A percentile compares a stretch with the other conserved stretches of the same genome.
Conservation (phyloP, 2,113 vertebrate genomes). For the Bambusicola thoracicus region DNA sequence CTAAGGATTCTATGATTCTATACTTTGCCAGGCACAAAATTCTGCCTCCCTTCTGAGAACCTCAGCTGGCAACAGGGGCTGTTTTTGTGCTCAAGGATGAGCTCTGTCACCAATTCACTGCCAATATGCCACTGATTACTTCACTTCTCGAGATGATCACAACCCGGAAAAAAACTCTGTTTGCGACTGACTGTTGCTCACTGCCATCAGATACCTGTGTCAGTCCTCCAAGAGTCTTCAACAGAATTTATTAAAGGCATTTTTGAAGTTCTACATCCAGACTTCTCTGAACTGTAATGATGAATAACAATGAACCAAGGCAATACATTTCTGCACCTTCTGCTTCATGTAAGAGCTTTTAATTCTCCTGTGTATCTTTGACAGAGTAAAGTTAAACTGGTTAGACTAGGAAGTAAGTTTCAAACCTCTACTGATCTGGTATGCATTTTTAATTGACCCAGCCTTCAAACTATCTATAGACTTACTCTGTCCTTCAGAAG, state of each 20-base stretch:
- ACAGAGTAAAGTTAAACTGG: not conserved
- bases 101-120: not conserved
- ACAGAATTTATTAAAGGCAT: not conserved
- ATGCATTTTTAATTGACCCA: not conserved
- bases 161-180: not conserved
- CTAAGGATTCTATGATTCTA: no score
- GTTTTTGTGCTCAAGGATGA: not conserved
- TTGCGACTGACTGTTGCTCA: not conserved
- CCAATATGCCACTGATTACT: not conserved
- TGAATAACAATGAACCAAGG: not conserved
- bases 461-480: not conserved
- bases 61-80: not conserved
- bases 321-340: not conserved
- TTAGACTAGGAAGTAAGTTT: not conserved
- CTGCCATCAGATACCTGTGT: not conserved
- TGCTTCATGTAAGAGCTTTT: not conserved
- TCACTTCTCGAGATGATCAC: not conserved
- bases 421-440: not conserved
- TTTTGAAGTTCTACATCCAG: not conserved
- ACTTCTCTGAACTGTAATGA: not conserved
- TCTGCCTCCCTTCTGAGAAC: not conserved
- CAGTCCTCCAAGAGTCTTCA: not conserved
- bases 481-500: not conserved
- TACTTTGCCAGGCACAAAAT: not conserved
- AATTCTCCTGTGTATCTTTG: not conserved